Evolutionary conservation across 1,140 invertebrate species (phyloP).

Genomic region (Pachypsylla venusta): DNA sequence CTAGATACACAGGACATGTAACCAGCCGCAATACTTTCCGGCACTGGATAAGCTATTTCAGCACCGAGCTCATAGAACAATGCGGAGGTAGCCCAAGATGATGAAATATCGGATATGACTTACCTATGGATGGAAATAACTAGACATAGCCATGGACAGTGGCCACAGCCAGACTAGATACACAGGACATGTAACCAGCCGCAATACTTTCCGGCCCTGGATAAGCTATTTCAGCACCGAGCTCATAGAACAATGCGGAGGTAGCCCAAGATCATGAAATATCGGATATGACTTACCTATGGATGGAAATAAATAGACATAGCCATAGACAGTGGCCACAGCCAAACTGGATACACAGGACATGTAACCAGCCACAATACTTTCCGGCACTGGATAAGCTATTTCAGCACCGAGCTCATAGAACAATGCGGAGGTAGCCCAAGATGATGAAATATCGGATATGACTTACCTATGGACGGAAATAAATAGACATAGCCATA

Average conservation of each 20-base stretch:
- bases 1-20: slow-evolving; percentile 34
- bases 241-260: slow-evolving; percentile 35
- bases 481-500: slow-evolving; percentile 31
- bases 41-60: slow-evolving; percentile 35
- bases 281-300: slow-evolving; percentile 29
- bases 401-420: slow-evolving; percentile 36
- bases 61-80: slow-evolving; percentile 36
- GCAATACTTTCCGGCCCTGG: slow-evolving; percentile 36
- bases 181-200: slow-evolving; percentile 33
- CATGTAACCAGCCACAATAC: slow-evolving; percentile 34
- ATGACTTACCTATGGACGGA: slow-evolving; percentile 29
- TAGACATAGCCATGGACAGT: slow-evolving; percentile 32
- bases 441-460: slow-evolving; percentile 29
- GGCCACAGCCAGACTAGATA: slow-evolving; percentile 31
- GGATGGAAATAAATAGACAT: slow-evolving; percentile 31
- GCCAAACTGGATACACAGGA: slow-evolving; percentile 33
- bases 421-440: slow-evolving; percentile 32
- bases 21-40: slow-evolving; percentile 34
- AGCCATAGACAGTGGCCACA: slow-evolving; percentile 30
- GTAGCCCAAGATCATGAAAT: too few relatives aligned
- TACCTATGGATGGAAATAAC: slow-evolving; percentile 31
- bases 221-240: slow-evolving; percentile 35
- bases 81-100: slow-evolving; percentile 27
- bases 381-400: slow-evolving; percentile 36
- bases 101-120: slow-evolving; percentile 28